phyloP scores from a whole-genome alignment of 2,113 vertebrate genomes.

The Pygoscelis antarcticus region DNA sequence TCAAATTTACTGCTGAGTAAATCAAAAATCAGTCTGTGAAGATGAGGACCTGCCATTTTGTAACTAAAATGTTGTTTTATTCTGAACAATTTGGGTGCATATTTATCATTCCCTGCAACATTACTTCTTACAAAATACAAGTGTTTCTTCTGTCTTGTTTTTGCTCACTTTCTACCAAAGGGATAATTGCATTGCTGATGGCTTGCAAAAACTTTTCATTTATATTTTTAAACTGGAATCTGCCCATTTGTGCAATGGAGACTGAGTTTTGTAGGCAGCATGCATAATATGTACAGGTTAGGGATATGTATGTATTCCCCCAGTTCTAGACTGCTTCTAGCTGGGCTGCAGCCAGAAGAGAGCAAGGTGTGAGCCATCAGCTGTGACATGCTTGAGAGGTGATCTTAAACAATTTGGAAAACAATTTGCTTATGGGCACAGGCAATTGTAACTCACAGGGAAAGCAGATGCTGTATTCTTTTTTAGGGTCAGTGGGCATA shows the following conservation, averaged over 20 bases:
- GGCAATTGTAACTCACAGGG: not conserved
- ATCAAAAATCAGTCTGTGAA: conserved; percentile 3
- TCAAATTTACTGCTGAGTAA: not conserved
- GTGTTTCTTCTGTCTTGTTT: not conserved
- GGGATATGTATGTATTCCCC: too few species aligned
- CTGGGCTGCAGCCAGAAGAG: not conserved
- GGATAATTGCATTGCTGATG: not conserved
- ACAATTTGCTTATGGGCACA: not conserved
- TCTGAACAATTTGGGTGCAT: not conserved
- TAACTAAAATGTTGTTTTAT: not conserved
- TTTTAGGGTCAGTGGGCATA: not conserved
- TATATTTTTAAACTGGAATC: not conserved
- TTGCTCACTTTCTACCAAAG: not conserved
- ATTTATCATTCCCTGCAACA: not conserved
- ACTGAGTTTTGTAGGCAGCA: not conserved
- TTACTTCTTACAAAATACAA: not conserved
- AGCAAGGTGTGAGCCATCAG: not conserved
- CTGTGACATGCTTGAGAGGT: not conserved
- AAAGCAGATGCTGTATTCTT: not conserved
- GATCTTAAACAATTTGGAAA: not conserved
- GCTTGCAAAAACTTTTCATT: not conserved
- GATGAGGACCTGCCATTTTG: not conserved
- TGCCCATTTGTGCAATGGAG: not conserved
- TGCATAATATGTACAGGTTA: not conserved
- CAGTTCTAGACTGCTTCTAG: not conserved